Conservation (phyloP, 2,113 vertebrate species). For the Arizona elegans region DNA sequence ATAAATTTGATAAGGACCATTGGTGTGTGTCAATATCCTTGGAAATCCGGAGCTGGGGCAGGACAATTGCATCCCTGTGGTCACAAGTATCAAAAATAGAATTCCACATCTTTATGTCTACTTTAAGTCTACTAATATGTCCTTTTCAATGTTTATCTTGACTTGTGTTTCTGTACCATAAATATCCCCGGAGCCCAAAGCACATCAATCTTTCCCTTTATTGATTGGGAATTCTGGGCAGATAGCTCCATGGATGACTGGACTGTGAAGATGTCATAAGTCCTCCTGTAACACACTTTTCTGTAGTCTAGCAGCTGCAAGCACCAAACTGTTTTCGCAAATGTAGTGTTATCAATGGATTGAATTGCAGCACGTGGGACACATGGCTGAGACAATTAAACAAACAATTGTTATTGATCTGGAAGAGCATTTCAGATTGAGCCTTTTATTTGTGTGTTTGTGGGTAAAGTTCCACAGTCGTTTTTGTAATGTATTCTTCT, state of each 20-base stretch:
- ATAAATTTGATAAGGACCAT: no score
- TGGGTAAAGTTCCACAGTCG: not conserved
- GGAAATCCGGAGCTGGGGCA: no score
- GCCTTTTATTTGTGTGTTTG: not conserved
- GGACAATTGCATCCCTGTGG: no score
- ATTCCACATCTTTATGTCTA: not conserved
- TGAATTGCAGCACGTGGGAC: not conserved
- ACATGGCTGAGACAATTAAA: not conserved
- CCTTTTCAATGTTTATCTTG: not conserved
- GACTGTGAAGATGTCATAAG: not conserved
- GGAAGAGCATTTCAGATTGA: not conserved
- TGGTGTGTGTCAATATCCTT: no score
- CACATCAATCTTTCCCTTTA: not conserved
- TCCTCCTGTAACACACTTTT: not conserved
- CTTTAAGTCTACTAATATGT: not conserved
- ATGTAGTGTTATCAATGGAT: not conserved
- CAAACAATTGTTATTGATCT: not conserved
- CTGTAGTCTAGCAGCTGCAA: not conserved
- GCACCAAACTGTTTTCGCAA: not conserved
- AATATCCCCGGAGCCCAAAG: not conserved
- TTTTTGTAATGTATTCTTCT: not conserved
- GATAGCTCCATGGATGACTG: not conserved
- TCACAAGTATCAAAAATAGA: not conserved
- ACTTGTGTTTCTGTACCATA: not conserved
- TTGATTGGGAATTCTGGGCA: not conserved